Percentiles rank a stretch among this genome's conserved stretches.
Evolutionary conservation across 2,113 vertebrate species (phyloP).

Genomic region (Neodon shergylaensis): DNA sequence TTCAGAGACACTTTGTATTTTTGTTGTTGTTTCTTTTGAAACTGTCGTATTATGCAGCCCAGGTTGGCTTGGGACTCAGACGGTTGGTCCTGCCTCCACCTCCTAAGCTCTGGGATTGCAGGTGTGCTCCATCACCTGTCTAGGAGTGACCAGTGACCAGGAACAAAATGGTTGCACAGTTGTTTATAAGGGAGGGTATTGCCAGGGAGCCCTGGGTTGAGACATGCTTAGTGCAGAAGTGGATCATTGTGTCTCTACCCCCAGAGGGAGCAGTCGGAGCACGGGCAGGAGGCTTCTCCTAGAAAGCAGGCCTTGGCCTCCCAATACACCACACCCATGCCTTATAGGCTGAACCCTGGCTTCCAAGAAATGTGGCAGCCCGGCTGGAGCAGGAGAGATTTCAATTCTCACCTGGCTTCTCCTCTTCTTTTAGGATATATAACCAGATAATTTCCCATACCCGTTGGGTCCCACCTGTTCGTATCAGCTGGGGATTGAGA

Average conservation of each 20-base stretch:
- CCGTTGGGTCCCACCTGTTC: background rate
- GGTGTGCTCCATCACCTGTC: background rate
- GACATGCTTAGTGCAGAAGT: background rate
- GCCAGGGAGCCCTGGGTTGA: background rate
- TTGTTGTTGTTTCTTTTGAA: background rate
- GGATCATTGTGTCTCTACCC: background rate
- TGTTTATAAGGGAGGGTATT: background rate
- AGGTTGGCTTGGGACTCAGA: background rate
- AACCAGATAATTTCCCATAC: background rate
- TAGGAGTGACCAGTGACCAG: background rate
- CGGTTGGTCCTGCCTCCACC: too few relatives aligned
- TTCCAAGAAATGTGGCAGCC: background rate
- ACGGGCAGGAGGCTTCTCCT: background rate
- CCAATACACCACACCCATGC: fast-evolving
- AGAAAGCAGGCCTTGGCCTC: too few relatives aligned
- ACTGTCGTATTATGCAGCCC: background rate
- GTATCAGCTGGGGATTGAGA: background rate
- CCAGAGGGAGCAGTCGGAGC: too few relatives aligned
- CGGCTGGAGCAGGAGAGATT: background rate
- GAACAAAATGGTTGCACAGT: background rate
- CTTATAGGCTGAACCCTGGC: background rate
- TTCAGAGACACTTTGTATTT: background rate
- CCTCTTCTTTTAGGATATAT: background rate
- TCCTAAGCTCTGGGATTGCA: background rate
- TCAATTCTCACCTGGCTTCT: background rate